A percentile compares a stretch with the other conserved stretches of the same genome.
Evolutionary conservation across 2,797 vertebrate species (phyloP).

Genomic region (Pangasius macronema): DNA sequence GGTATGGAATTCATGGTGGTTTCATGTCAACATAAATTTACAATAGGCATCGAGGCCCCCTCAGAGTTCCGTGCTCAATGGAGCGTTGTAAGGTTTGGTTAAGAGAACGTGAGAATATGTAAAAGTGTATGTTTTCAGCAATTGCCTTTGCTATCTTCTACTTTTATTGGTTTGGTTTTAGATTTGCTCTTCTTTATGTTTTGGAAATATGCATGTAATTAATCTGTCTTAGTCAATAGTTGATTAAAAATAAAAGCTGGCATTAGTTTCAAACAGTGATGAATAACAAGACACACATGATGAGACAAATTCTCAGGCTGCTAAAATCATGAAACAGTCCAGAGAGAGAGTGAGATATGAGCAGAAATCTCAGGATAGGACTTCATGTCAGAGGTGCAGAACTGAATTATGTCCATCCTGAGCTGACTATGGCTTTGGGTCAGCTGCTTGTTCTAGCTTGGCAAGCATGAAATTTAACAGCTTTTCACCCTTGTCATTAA

Average conservation of each 20-base stretch:
- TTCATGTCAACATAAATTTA: slow-evolving; percentile 38
- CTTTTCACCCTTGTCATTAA: slow-evolving; percentile 54
- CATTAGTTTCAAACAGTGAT: slow-evolving; percentile 43
- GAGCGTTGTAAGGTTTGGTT: slow-evolving; percentile 25
- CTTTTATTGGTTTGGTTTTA: slow-evolving; percentile 6
- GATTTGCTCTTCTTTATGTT: slow-evolving; percentile 10
- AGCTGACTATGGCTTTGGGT: slow-evolving; percentile 40
- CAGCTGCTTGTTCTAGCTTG: slow-evolving; percentile 59
- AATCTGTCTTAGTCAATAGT: slow-evolving; percentile 39
- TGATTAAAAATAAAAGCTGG: slow-evolving; percentile 33
- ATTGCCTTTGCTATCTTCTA: not conserved
- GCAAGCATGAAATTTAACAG: slow-evolving; percentile 51
- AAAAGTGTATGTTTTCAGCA: slow-evolving; percentile 11
- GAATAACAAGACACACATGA: slow-evolving; percentile 37
- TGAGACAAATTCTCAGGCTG: slow-evolving; percentile 37
- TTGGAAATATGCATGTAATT: slow-evolving; percentile 38
- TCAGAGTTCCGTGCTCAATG: slow-evolving; percentile 20
- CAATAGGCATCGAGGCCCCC: slow-evolving; percentile 19
- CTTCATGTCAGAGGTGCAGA: not conserved
- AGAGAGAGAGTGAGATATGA: not conserved
- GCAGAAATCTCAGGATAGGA: not conserved
- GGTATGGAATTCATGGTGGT: slow-evolving; percentile 18
- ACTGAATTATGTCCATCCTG: not conserved
- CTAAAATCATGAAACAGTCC: slow-evolving; percentile 33
- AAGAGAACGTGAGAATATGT: slow-evolving; percentile 32